phyloP scores from a whole-genome alignment of 2,113 vertebrate species.

The Ictalurus punctatus region DNA sequence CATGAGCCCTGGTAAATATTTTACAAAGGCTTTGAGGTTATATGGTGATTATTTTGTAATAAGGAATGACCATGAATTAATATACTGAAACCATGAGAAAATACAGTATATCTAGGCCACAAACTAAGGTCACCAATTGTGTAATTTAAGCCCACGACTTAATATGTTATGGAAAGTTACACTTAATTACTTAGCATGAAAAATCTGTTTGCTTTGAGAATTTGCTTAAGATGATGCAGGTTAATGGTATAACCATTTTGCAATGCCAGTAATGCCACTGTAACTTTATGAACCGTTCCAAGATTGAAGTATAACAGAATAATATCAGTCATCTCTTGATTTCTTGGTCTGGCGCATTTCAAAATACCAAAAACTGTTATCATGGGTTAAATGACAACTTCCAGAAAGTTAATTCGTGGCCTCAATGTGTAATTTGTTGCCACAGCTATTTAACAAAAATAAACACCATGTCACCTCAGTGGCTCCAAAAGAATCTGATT shows the following conservation, averaged over 20 bases:
- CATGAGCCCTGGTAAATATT: neutral
- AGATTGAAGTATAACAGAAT: neutral
- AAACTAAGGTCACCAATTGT: neutral
- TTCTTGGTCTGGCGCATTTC: neutral
- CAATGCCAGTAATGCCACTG: neutral
- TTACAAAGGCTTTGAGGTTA: neutral
- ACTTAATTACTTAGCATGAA: neutral
- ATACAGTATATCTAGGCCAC: neutral
- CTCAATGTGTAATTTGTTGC: neutral
- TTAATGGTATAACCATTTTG: neutral
- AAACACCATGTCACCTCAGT: neutral
- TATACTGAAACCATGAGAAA: neutral
- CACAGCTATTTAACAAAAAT: neutral
- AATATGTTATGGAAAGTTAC: neutral
- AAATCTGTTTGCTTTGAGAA: neutral
- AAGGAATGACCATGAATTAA: neutral
- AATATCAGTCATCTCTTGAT: neutral
- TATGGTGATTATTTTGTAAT: neutral
- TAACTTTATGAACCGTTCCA: neutral
- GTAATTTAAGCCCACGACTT: neutral
- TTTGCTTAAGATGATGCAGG: neutral
- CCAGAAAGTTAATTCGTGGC: neutral
- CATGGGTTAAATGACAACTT: neutral
- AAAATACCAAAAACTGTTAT: neutral
- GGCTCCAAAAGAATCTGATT: too few relatives aligned